phyloP scores from a whole-genome alignment of 1,140 invertebrate genomes.

The Heliconius hermathena region DNA sequence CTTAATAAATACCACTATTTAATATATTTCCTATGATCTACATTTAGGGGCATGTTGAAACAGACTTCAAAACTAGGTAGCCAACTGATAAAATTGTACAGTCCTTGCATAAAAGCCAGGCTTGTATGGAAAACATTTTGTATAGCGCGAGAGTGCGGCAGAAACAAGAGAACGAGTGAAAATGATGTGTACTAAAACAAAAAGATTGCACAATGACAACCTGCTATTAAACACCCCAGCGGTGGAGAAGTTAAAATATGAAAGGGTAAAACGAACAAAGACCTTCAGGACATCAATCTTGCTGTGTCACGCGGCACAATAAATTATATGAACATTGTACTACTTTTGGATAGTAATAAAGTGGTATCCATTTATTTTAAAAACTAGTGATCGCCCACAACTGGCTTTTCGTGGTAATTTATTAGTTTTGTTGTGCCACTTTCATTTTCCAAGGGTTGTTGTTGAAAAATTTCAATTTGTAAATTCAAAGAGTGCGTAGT shows the following conservation, averaged over 20 bases:
- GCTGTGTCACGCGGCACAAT: not conserved
- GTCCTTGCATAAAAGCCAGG: not conserved
- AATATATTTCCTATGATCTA: not conserved
- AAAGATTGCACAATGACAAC: not conserved
- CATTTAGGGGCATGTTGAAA: not conserved
- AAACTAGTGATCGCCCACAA: not conserved
- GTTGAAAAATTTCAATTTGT: too few relatives aligned
- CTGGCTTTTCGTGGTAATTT: too few relatives aligned
- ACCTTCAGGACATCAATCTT: not conserved
- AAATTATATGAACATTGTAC: constrained; percentile 6
- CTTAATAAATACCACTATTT: too few relatives aligned
- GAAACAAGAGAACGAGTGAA: not conserved
- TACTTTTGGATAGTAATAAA: not conserved
- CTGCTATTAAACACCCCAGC: not conserved
- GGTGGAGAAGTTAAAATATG: not conserved
- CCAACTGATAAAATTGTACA: not conserved
- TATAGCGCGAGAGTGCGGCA: not conserved
- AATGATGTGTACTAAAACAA: not conserved
- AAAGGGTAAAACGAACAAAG: not conserved
- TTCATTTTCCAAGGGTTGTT: too few relatives aligned
- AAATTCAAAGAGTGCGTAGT: too few relatives aligned
- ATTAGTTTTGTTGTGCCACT: too few relatives aligned
- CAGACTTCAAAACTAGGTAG: not conserved
- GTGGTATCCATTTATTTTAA: not conserved
- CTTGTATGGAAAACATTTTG: not conserved